Base-by-base conservation (phyloP, 2,113 vertebrate species). In the Thunnus maccoyii region DNA sequence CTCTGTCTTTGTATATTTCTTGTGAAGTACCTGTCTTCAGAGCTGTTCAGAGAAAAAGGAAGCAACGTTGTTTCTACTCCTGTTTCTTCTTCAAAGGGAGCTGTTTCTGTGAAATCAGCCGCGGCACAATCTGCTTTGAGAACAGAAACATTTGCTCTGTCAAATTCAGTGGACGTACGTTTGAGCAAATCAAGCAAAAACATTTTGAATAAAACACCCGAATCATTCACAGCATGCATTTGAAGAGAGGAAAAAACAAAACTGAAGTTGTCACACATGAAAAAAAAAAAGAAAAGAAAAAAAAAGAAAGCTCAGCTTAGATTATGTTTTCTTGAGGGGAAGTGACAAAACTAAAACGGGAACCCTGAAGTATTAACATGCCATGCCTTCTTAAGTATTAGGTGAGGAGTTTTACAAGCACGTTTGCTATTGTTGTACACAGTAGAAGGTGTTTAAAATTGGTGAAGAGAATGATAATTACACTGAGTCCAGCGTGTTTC, bases 11-110 rank as follows among this genome's bases (percentile, higher is more conserved):
- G 88, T 87, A 83, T 90, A 87, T 86, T 90, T 86, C 89, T 82
- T 93, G 84, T 94, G 90, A 94, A 87, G 92, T 92, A 90, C 85
- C 86, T 88, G 86, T 92, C 93, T 89, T 82, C 86, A 88, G 60
- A 92, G 83, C 78, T 51, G 60, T 78, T 86, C 73, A 10, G 60
- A 89, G 73, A 86, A 83, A 93, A 89, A 89, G 86, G 81, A 88
- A 89, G 85, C 65, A 22, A 12, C 32, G 87, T 80, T 82, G 87
- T 74, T 72, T 68, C 83, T 72, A 64, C 65, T 81, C 80, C 76
- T 77, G 85, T 90, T 92, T 91, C 85, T 87, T 92, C 92, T 93
- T 94, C 90, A 93, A 91, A 94, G 88, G 79, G 46, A 68, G 72
- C 77, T 41, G 81, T 80, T 91, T 79, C 84, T 80, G 87, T 83